A percentile compares a stretch with the other conserved stretches of the same genome.
Conservation (phyloP, 2,888 invertebrate genomes). For the Sisyra nigra region DNA sequence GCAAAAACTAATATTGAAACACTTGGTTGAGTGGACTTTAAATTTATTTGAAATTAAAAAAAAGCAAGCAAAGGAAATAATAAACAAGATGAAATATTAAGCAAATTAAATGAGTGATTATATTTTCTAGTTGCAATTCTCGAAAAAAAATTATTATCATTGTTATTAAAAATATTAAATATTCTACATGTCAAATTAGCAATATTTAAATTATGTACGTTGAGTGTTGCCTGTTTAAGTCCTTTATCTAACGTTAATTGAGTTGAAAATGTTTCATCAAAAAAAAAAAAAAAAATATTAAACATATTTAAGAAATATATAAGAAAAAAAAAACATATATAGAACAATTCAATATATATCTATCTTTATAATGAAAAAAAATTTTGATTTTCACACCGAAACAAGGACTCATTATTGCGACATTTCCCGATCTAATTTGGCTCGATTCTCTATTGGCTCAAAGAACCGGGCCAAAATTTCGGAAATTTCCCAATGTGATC, state of each 20-base stretch:
- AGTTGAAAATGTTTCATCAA: no score
- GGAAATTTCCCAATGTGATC: not conserved
- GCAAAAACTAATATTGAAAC: no score
- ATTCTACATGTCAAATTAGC: not conserved
- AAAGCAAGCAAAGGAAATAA: no score
- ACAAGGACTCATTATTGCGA: not conserved
- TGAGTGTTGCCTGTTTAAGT: constrained; percentile 8
- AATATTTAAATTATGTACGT: constrained; percentile 6
- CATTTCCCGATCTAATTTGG: not conserved
- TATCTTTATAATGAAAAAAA: not conserved
- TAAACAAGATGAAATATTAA: no score
- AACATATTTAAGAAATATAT: not conserved
- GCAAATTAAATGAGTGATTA: no score
- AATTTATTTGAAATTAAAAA: no score
- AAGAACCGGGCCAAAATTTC: not conserved
- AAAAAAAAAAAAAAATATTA: not conserved
- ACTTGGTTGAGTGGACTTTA: no score
- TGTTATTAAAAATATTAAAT: constrained; percentile 1
- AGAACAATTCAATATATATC: not conserved
- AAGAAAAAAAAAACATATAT: not conserved
- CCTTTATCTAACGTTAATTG: not conserved
- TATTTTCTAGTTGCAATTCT: not conserved
- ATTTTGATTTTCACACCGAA: not conserved
- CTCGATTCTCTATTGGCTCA: constrained; percentile 5
- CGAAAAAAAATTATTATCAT: not conserved